Evolutionary conservation across 2,888 invertebrate species (phyloP), one percentile per base, ranked within the genome.

Genomic region (Rotaria sp.): DNA sequence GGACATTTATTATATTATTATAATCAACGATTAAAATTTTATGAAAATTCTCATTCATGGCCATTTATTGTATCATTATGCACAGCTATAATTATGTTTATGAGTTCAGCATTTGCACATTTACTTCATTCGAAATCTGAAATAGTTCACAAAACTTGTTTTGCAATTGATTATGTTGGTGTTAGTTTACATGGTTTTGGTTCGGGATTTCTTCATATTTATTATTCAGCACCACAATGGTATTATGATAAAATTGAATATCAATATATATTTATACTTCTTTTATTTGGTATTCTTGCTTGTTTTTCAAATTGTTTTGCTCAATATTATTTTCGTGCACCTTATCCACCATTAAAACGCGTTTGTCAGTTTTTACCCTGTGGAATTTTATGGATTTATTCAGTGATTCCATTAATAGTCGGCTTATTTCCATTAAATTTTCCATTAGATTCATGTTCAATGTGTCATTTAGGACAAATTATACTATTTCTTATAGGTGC

Each of bases 121-220:
- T 84, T 86, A 59, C 50, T 86, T 41, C 86, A 86, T 50, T 84
- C 84, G 38, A 86, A 86, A 50, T 50, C 48, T 24, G 84, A 86
- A 55, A 15, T 30, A 24, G 45, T 84, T 57, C 86, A 86, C 59
- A 84, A 55, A 59, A 84, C 86, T 26, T 86, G 86, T 84, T 86
- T 86, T 84, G 41, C 84, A 30, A 84, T 84, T n/a, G 86, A 86
- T 59, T 86, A 84, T 86, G 84, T 59, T 26, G 86, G 86, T 35
- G 84, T 86, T 67, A 84, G 84, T 67, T 86, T 86, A 35, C 84
- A 86, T 38, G 86, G 86, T 21, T 86, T 67, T 67, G 86, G 86
- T 10, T 84, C 86, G n/a, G 84, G 84, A 15, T 84, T 84, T 55
- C 84, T 86, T 57, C 86, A 86, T 50, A 86, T 84, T 38, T 86